Base-by-base conservation (phyloP, 2,888 invertebrate genomes). In the Podabrus alpinus region DNA sequence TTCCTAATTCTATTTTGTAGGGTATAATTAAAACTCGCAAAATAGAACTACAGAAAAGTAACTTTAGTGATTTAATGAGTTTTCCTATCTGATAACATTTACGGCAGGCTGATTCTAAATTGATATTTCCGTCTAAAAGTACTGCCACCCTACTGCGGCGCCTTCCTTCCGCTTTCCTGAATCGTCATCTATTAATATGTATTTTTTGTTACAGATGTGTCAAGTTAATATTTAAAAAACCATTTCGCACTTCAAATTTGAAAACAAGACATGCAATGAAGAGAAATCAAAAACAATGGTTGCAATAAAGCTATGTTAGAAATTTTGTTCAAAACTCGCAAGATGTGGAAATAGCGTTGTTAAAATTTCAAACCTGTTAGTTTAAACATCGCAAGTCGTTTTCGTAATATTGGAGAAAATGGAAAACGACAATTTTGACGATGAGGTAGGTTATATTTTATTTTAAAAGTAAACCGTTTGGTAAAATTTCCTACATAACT, bases 351-450 rank as follows among this genome's bases (percentile, higher is more conserved):
- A 45, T 45, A 45, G 45, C 45, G 45, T 13, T 45, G 45, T 45
- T 45, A 45, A 29, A 29, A 45, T 45, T 45, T 45, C n/a, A 45
- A n/a, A 45, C n/a, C 45, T n/a, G 45, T 45, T 45, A 45, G 45
- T 45, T 64, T 11, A 70, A 70, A 15, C 70, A 15, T 70, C 64
- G 25, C 17, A 64, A 70, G 24, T 15, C 64, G 45, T n/a, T n/a
- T 45, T 45, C 45, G 45, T n/a, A 45, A 45, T 45, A 45, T 45
- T 45, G 45, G n/a, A 25, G 60, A 68, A 76, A 75, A 72, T 75
- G 71, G 84, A 84, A 70, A 83, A 83, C 79, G 84, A 84, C 73
- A 80, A 83, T 77, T 84, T 84, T 78, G 84, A 84, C 76, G 84
- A 84, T 76, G 84, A 84, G 84, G 84, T 84, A 75, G 66, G 75